phyloP scores from a whole-genome alignment of 2,888 invertebrate genomes.

The Drosophila bunnanda region DNA sequence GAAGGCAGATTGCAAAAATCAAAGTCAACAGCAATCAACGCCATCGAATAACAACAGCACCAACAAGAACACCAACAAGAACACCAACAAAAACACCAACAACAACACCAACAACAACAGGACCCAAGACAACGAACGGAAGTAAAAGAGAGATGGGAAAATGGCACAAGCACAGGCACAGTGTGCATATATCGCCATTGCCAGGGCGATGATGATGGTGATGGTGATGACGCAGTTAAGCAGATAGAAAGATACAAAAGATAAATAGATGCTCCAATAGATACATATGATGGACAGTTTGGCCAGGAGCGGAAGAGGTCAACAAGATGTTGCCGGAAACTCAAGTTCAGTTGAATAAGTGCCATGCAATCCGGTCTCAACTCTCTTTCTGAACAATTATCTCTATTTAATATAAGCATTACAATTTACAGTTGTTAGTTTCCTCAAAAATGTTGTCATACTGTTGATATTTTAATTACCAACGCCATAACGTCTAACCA shows the following conservation, averaged over 20 bases:
- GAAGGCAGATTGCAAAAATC: constrained; percentile 76
- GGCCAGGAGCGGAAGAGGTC: constrained; percentile 17
- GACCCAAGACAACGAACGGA: constrained; percentile 38
- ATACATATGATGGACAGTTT: constrained; percentile 41
- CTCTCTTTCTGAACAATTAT: background rate
- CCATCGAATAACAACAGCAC: constrained; percentile 26
- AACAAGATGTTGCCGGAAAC: background rate
- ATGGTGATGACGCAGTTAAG: constrained; percentile 53
- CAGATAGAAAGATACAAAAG: constrained; percentile 59
- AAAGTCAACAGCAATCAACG: constrained; percentile 74
- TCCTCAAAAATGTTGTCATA: background rate
- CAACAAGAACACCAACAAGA: background rate
- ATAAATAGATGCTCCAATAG: constrained; percentile 60
- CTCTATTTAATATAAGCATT: no score
- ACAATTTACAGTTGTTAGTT: background rate
- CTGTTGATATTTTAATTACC: background rate
- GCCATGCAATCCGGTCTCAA: background rate
- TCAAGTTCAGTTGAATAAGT: constrained; percentile 14
- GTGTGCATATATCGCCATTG: constrained; percentile 51
- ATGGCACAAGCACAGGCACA: constrained; percentile 12
- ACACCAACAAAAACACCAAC: constrained; percentile 2
- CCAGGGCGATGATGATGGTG: constrained; percentile 15
- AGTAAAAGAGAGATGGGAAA: constrained; percentile 18
- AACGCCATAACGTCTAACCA: background rate
- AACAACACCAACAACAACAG: constrained; percentile 6